Percentiles rank a stretch among this genome's conserved stretches.
These are phyloP conservation scores for Lithobates pipiens DNA, from an alignment of 2,797 vertebrate species.

Conservation along the genomic window DNA sequence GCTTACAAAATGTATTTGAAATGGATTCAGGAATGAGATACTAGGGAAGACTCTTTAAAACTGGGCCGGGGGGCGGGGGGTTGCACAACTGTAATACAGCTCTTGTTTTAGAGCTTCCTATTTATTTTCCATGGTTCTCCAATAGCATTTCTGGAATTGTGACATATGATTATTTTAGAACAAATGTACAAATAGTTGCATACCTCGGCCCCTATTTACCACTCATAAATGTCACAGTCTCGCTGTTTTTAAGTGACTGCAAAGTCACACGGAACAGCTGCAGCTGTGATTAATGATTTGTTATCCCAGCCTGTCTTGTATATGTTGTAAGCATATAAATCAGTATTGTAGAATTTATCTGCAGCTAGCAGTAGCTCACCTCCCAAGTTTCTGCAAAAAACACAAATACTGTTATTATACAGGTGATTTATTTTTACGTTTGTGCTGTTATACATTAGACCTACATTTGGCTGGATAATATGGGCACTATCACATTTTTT, in stretches of 20 bases:
- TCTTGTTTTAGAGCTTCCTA: not conserved
- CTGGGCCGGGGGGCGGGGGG: too few relatives aligned
- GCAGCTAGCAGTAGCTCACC: constrained; percentile 66
- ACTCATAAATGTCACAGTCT: not conserved
- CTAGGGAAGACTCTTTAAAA: too few relatives aligned
- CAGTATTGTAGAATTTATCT: constrained; percentile 70
- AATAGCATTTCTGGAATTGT: not conserved
- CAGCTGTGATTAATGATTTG: not conserved
- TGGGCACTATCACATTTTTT: not conserved
- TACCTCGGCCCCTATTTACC: not conserved
- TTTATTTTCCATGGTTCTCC: not conserved
- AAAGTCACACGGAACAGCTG: not conserved
- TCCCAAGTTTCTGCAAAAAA: not conserved
- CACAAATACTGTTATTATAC: not conserved
- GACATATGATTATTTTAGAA: not conserved
- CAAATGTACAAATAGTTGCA: not conserved
- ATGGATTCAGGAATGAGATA: too few relatives aligned
- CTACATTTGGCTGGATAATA: not conserved
- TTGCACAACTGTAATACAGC: not conserved
- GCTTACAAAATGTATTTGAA: too few relatives aligned
- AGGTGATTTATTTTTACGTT: not conserved
- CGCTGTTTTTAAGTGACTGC: not conserved
- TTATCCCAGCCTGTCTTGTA: not conserved
- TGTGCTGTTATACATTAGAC: not conserved
- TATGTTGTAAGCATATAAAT: not conserved